These are phyloP conservation scores for Carettochelys insculpta DNA, from an alignment of 2,113 vertebrate species.

Conservation along the genomic window DNA sequence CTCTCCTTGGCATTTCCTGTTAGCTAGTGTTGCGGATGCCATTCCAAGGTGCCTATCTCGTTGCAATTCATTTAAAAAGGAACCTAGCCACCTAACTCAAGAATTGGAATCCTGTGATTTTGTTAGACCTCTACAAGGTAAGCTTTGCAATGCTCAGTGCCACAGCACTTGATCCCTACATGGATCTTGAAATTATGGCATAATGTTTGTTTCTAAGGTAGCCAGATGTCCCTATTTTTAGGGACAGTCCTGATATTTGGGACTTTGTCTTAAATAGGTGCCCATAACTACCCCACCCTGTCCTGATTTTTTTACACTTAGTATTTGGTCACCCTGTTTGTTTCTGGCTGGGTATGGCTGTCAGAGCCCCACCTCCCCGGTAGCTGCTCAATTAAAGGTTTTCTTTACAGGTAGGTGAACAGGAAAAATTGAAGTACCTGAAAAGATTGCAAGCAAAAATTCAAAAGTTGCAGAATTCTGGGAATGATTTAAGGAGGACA, in stretches of 20 bases:
- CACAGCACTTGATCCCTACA: neutral
- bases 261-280: too few species aligned
- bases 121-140: neutral
- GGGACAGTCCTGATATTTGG: too few species aligned
- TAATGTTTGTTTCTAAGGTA: too few species aligned
- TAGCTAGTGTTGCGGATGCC: neutral
- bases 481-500: neutral
- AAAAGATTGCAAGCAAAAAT: neutral
- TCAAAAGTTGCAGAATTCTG: neutral
- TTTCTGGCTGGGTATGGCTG: neutral
- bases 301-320: too few species aligned
- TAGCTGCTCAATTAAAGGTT: neutral
- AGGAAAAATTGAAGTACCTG: neutral
- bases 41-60: neutral
- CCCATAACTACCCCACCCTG: too few species aligned
- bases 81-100: neutral
- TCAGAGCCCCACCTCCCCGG: neutral
- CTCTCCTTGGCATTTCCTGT: neutral
- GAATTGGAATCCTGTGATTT: neutral
- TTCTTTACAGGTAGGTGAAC: neutral
- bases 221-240: too few species aligned
- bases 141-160: neutral
- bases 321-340: too few species aligned
- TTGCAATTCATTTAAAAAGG: neutral
- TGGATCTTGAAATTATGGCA: neutral